Evolutionary conservation across 2,888 invertebrate genomes (phyloP).

Genomic region (Spodoptera littoralis): DNA sequence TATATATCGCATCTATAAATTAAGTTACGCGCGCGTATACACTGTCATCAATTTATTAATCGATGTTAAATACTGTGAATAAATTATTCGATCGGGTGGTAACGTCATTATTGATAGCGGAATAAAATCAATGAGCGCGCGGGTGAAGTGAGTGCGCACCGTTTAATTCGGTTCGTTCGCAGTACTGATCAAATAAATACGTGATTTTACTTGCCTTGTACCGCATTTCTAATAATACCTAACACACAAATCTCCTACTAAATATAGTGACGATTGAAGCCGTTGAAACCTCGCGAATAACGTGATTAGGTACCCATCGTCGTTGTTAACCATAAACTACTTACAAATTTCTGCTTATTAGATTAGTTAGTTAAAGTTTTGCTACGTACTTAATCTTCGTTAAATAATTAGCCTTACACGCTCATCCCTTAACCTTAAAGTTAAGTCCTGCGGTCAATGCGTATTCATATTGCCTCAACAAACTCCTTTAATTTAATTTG

Average conservation of each 20-base stretch:
- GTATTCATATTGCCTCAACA: conserved; percentile 59
- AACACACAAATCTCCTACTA: conserved; percentile 57
- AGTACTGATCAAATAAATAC: conserved; percentile 53
- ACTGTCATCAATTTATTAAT: conserved; percentile 51
- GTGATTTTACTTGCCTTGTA: conserved; percentile 49
- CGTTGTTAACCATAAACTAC: conserved; percentile 48
- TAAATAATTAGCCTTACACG: conserved; percentile 47
- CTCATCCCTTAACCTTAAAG: conserved; percentile 46
- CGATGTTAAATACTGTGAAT: conserved; percentile 45
- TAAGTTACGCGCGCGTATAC: conserved; percentile 37
- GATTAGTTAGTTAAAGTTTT: conserved; percentile 59
- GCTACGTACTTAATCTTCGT: conserved; percentile 34
- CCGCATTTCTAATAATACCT: conserved; percentile 55
- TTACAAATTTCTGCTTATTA: conserved; percentile 67
- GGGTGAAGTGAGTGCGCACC: conserved; percentile 23
- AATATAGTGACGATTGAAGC: conserved; percentile 67
- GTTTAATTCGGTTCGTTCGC: conserved; percentile 36
- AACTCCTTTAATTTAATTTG: conserved; percentile 77
- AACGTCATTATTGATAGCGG: conserved; percentile 50
- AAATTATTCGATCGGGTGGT: conserved; percentile 45
- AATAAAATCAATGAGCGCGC: conserved; percentile 51
- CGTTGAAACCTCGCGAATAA: conserved; percentile 73
- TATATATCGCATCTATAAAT: conserved; percentile 26
- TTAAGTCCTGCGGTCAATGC: conserved; percentile 56
- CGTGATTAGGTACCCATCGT: conserved; percentile 62